phyloP scores from a whole-genome alignment of 2,797 vertebrate genomes.

The Sparidentex hasta region DNA sequence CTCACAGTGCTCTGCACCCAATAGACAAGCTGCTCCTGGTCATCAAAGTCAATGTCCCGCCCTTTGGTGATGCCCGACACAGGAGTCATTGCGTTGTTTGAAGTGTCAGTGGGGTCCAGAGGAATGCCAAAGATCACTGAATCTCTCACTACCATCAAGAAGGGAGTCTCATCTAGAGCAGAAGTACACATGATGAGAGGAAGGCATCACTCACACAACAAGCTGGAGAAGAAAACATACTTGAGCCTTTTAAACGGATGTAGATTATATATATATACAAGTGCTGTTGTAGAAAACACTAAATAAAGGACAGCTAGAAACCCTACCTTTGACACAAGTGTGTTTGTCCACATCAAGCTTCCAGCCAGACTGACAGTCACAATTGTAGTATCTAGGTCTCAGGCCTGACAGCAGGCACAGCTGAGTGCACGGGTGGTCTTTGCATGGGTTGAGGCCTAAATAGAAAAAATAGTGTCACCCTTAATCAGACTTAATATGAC shows the following conservation, averaged over 20 bases:
- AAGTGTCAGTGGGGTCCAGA: constrained; percentile 79
- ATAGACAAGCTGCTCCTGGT: constrained; percentile 81
- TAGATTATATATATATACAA: too few species aligned
- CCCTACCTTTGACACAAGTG: constrained; percentile 91
- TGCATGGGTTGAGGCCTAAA: constrained; percentile 90
- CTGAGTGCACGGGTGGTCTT: constrained; percentile 88
- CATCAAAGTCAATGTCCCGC: constrained; percentile 84
- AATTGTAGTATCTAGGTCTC: constrained; percentile 89
- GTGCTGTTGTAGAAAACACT: background rate
- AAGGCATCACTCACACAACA: constrained; percentile 16
- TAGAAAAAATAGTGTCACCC: constrained; percentile 51
- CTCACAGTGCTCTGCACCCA: constrained; percentile 84
- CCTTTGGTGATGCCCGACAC: constrained; percentile 80
- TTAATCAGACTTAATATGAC: background rate
- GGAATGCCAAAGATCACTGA: constrained; percentile 83
- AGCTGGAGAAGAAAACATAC: background rate
- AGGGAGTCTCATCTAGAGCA: constrained; percentile 75
- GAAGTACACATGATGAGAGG: background rate
- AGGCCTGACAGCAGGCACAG: constrained; percentile 91
- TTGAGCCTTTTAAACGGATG: background rate
- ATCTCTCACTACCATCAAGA: constrained; percentile 84
- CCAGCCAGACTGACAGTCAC: constrained; percentile 95
- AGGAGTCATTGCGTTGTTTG: constrained; percentile 83
- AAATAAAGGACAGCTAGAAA: background rate
- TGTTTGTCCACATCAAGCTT: constrained; percentile 86